Evolutionary conservation across 1,140 invertebrate genomes (phyloP), one percentile per base, ranked within the genome.

Genomic region (Colletes latitarsis): DNA sequence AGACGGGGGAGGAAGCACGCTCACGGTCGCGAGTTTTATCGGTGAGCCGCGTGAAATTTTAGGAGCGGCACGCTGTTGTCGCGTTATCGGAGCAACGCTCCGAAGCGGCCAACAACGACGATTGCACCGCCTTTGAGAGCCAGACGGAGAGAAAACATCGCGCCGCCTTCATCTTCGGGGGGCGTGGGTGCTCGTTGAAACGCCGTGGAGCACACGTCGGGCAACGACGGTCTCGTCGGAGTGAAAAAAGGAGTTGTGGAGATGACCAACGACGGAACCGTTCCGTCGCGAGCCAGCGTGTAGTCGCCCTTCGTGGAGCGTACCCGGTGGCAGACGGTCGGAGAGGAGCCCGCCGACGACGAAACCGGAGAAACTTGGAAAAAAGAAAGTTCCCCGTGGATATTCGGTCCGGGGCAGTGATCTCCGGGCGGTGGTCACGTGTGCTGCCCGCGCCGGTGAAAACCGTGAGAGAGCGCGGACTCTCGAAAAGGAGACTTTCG

Each of bases 121-220:
- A 43, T 52, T 46, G 63, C 63, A 62, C 66, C 75, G 79, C 73
- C 69, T 66, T 78, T 75, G 79, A 9, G 60, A 17, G 30, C 12
- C 58, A 70, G 71, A 39, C 49, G 73, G 55, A 84, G 80, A 64
- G 66, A 71, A 82, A 72, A 73, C 58, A 67, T 83, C 53, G 62
- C 53, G 66, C 46, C 78, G 82, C n/a, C 55, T 81, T 78, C 55
- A 55, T 75, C 73, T 73, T 68, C 8, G 55, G 82, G 30, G 84
- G 84, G 84, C 84, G 84, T 85, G 84, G 84, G 82, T 85, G 83
- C 66, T 30, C 69, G 53, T 17, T 9, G 53, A 55, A 73, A 70
- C 68, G 55, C 60, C 30, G 30, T 19, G 57, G 69, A 57, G 30
- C 53, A 30, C 17, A 62, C 17, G 17, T 46, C 43, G 3, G 6